Conservation (phyloP, 2,888 invertebrate genomes). For the Phlogophora meticulosa region DNA sequence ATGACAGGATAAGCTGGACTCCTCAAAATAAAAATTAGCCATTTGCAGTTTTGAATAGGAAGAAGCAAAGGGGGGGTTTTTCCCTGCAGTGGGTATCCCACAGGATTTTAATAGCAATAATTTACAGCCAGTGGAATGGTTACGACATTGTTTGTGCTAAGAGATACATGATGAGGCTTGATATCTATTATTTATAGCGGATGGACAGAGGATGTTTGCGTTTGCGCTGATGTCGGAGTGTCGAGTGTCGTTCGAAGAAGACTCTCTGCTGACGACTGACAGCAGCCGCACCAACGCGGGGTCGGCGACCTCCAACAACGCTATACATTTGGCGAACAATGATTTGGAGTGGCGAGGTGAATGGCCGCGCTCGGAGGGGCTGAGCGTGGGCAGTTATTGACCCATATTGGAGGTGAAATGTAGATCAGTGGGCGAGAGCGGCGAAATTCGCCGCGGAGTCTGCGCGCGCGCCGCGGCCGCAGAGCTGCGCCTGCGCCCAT, state of each 20-base stretch:
- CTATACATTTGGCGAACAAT: constrained; percentile 91
- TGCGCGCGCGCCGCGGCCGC: constrained; percentile 67
- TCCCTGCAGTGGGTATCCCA: no score
- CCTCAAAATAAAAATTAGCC: no score
- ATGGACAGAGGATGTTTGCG: constrained; percentile 83
- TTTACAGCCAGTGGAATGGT: constrained; percentile 42
- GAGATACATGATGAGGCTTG: constrained; percentile 60
- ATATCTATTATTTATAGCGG: constrained; percentile 60
- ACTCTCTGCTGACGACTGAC: constrained; percentile 75
- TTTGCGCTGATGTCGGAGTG: constrained; percentile 79
- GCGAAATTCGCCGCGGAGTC: constrained; percentile 88
- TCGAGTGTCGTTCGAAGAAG: constrained; percentile 89
- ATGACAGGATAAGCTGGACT: no score
- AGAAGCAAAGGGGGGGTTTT: no score
- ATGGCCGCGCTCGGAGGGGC: constrained; percentile 89
- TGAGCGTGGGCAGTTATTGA: constrained; percentile 91
- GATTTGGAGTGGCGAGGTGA: constrained; percentile 91
- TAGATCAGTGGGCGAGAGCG: constrained; percentile 92
- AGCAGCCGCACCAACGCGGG: constrained; percentile 83
- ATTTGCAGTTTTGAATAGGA: no score
- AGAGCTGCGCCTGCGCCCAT: constrained; percentile 56
- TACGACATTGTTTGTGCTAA: constrained; percentile 63
- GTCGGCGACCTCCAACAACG: constrained; percentile 85
- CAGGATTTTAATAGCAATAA: background rate
- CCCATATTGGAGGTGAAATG: constrained; percentile 91